Conservation (phyloP, 2,888 invertebrate species). For the Labia minor region DNA sequence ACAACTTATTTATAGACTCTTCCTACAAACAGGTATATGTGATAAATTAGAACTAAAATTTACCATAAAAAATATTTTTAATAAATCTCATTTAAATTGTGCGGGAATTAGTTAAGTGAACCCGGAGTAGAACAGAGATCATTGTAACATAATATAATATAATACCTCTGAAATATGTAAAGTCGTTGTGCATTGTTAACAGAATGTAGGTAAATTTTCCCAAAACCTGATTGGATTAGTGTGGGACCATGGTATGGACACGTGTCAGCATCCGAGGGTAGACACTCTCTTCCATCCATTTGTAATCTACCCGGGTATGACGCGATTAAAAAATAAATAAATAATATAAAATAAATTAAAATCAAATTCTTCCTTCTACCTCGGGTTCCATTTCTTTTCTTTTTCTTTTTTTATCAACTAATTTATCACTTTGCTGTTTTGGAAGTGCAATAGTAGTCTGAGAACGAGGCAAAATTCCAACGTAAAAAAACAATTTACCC, state of each 20-base stretch:
- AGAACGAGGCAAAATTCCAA: too few species aligned
- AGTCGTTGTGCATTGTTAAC: constrained; percentile 6
- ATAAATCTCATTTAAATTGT: neutral
- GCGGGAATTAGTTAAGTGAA: neutral
- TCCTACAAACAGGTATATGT: neutral
- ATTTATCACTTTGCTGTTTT: neutral
- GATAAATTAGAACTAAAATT: neutral
- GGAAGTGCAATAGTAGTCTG: too few species aligned
- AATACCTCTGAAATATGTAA: too few species aligned
- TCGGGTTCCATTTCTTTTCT: neutral
- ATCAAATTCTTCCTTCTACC: neutral
- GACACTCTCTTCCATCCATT: neutral
- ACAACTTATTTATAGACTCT: neutral
- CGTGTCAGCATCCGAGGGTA: neutral
- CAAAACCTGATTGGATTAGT: neutral
- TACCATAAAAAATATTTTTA: neutral
- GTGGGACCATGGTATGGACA: neutral
- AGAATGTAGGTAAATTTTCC: neutral
- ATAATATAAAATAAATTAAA: constrained; percentile 19
- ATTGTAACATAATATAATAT: too few species aligned
- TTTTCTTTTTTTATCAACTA: constrained; percentile 15
- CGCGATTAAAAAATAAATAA: neutral
- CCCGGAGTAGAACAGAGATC: neutral
- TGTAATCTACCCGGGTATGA: too few species aligned
- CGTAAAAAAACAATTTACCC: too few species aligned